These are phyloP conservation scores for Rhizomys pruinosus DNA, from an alignment of 2,113 vertebrate species.

Conservation along the genomic window DNA sequence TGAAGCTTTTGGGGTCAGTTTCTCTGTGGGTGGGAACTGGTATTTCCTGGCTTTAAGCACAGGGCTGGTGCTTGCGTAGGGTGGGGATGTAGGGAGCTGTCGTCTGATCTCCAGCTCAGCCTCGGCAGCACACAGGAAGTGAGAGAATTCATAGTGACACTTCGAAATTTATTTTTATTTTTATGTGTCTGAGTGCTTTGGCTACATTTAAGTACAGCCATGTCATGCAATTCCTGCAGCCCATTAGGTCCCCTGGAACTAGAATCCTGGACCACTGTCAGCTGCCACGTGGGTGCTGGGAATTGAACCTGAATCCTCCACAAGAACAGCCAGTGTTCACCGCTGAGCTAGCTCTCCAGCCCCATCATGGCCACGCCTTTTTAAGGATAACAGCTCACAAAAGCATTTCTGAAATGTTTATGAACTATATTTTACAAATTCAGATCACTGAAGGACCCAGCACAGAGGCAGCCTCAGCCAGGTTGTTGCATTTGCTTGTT, in stretches of 20 bases:
- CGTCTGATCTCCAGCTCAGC: not conserved
- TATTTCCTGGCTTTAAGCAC: not conserved
- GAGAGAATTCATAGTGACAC: not conserved
- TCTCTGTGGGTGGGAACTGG: not conserved
- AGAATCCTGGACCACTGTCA: too few relatives aligned
- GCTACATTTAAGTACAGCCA: too few relatives aligned
- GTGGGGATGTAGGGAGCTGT: not conserved
- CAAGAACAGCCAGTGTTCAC: too few relatives aligned
- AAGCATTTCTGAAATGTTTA: slow-evolving; percentile 45
- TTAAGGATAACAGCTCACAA: slow-evolving; percentile 30
- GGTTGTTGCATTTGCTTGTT: not conserved
- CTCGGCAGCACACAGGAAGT: slow-evolving; percentile 13
- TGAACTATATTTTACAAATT: slow-evolving; percentile 7
- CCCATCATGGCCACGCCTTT: not conserved
- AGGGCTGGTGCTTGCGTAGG: not conserved
- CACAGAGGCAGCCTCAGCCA: not conserved
- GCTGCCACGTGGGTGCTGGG: too few relatives aligned
- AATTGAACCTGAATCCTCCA: too few relatives aligned
- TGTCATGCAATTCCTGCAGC: too few relatives aligned
- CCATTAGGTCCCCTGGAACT: too few relatives aligned
- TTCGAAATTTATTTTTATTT: too few relatives aligned
- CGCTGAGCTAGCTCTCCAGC: too few relatives aligned
- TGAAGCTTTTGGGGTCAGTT: not conserved
- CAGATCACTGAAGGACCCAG: not conserved
- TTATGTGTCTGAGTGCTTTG: too few relatives aligned